Conservation (phyloP, 2,113 vertebrate species). For the Chionomys nivalis region DNA sequence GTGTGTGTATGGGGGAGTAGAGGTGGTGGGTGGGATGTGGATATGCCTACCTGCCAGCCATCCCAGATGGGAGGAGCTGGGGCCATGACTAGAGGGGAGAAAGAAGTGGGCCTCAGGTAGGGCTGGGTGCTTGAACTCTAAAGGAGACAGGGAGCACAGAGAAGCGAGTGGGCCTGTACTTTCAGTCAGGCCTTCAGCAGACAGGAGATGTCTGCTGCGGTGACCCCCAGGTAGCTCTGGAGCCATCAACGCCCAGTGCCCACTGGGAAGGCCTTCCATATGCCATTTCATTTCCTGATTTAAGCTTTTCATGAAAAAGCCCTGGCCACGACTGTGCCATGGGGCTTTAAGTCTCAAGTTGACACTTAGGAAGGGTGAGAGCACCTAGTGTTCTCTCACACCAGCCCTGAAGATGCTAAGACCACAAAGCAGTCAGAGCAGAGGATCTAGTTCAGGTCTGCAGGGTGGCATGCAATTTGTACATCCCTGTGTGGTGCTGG, state of each 20-base stretch:
- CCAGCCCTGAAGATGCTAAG: background rate
- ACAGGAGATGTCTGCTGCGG: background rate
- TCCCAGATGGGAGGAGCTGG: background rate
- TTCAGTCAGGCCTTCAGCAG: rapidly evolving
- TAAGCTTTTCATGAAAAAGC: background rate
- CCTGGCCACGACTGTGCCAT: background rate
- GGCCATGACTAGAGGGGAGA: background rate
- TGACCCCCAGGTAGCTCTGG: background rate
- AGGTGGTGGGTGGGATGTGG: background rate
- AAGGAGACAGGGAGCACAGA: background rate
- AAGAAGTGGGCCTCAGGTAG: background rate
- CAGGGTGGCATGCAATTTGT: background rate
- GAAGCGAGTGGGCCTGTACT: background rate
- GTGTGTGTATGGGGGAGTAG: background rate
- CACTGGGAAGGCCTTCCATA: background rate
- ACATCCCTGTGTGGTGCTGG: background rate
- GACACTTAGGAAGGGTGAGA: background rate
- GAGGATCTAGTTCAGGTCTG: background rate
- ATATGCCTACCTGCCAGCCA: background rate
- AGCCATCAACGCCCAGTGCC: background rate
- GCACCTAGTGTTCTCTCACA: background rate
- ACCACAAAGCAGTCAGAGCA: background rate
- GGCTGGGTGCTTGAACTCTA: background rate
- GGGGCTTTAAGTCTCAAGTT: background rate
- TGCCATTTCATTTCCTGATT: background rate